These are phyloP conservation scores for Telmatochromis brichardi DNA, from an alignment of 2,113 vertebrate species.

Conservation along the genomic window DNA sequence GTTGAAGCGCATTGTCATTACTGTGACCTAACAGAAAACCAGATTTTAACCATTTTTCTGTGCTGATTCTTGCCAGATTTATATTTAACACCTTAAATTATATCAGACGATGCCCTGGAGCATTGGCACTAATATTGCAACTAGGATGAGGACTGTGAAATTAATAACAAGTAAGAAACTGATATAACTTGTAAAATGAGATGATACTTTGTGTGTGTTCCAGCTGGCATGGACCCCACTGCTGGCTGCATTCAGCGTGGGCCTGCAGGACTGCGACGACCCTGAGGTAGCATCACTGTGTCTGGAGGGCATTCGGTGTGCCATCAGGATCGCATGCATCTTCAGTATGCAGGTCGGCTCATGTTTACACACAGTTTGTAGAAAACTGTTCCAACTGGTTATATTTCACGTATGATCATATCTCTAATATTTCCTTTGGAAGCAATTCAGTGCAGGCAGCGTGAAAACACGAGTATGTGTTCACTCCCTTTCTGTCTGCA, in stretches of 20 bases:
- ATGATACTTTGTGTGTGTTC: background rate
- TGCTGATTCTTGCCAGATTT: background rate
- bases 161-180: background rate
- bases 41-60: background rate
- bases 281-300: constrained; percentile 91
- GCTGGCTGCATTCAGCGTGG: constrained; percentile 92
- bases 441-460: background rate
- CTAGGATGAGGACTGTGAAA: background rate
- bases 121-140: background rate
- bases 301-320: constrained; percentile 94
- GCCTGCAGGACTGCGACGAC: constrained; percentile 95
- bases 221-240: constrained; percentile 94
- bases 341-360: constrained; percentile 92
- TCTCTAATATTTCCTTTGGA: background rate
- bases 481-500: constrained; percentile 40
- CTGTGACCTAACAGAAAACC: background rate
- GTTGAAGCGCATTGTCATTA: background rate
- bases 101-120: background rate
- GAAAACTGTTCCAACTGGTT: background rate
- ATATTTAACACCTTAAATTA: background rate
- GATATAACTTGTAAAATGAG: background rate
- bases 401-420: background rate
- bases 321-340: constrained; percentile 91
- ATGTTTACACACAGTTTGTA: background rate
- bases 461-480: background rate